Conservation (phyloP, 2,113 vertebrate genomes). For the Gambusia holbrooki region DNA sequence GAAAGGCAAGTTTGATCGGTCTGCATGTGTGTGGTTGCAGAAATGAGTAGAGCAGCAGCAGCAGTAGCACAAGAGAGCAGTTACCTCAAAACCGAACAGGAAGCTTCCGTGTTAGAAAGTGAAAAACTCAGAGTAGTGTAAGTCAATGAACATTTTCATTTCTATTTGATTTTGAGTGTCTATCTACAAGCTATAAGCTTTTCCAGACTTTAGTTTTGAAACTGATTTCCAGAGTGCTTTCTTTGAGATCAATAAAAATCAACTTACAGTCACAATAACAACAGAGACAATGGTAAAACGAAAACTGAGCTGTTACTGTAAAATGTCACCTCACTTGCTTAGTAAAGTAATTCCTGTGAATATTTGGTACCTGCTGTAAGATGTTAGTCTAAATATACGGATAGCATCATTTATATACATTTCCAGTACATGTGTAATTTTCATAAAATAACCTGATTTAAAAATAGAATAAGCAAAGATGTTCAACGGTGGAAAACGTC, state of each 20-base stretch:
- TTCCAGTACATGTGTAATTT: neutral
- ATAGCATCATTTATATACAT: neutral
- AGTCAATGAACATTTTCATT: neutral
- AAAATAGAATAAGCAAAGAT: conserved; percentile 2
- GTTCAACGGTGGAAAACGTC: conserved; percentile 34
- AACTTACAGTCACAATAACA: neutral
- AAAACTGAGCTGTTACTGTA: neutral
- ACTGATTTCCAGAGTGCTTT: neutral
- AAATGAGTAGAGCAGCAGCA: neutral
- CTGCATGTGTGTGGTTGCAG: conserved; percentile 30
- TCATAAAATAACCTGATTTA: neutral
- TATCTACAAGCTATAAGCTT: neutral
- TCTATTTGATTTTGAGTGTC: neutral
- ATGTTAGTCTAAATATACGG: neutral
- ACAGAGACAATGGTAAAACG: neutral
- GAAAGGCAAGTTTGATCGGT: neutral
- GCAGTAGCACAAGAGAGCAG: neutral
- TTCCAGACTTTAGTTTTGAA: neutral
- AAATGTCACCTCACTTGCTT: neutral
- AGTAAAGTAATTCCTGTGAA: neutral
- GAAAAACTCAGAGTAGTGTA: neutral
- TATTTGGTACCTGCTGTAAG: neutral
- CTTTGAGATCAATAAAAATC: neutral
- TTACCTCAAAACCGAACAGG: conserved; percentile 48
- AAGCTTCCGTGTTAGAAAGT: conserved; percentile 33